phyloP scores from a whole-genome alignment of 2,797 vertebrate genomes.

The Miichthys miiuy region DNA sequence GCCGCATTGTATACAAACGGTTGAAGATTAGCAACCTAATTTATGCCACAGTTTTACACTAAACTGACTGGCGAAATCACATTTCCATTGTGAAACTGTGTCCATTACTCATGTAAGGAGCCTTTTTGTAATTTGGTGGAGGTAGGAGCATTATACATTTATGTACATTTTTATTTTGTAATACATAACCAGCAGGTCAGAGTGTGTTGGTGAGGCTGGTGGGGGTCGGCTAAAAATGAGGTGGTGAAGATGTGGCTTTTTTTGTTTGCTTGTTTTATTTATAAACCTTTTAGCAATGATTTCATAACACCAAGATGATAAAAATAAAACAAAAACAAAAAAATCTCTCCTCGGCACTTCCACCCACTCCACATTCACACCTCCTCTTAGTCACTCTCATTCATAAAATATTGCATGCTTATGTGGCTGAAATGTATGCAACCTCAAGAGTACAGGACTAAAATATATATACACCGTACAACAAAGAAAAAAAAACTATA shows the following conservation, averaged over 20 bases:
- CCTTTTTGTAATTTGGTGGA: slow-evolving; percentile 22
- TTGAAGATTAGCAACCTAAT: neutral
- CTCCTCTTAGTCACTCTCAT: slow-evolving; percentile 69
- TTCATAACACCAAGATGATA: neutral
- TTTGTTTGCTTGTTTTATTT: neutral
- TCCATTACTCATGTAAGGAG: neutral
- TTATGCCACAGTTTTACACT: neutral
- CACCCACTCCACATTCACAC: slow-evolving; percentile 56
- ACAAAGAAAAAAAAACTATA: slow-evolving; percentile 7
- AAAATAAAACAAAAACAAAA: slow-evolving; percentile 28
- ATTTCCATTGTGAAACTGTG: neutral
- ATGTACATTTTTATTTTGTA: slow-evolving; percentile 41
- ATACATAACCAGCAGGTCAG: slow-evolving; percentile 45
- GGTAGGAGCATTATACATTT: slow-evolving; percentile 18
- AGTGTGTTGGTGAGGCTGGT: slow-evolving; percentile 18
- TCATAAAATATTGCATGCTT: slow-evolving; percentile 68
- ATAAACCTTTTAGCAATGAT: neutral
- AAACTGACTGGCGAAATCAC: neutral
- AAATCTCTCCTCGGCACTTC: slow-evolving; percentile 24
- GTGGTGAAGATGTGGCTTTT: neutral
- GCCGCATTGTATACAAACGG: neutral
- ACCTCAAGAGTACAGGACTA: slow-evolving; percentile 19
- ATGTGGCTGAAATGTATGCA: slow-evolving; percentile 52
- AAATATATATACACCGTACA: slow-evolving; percentile 34
- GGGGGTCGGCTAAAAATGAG: neutral